These are phyloP conservation scores for Uloborus plumipes DNA, from an alignment of 2,888 invertebrate genomes.

Conservation along the genomic window DNA sequence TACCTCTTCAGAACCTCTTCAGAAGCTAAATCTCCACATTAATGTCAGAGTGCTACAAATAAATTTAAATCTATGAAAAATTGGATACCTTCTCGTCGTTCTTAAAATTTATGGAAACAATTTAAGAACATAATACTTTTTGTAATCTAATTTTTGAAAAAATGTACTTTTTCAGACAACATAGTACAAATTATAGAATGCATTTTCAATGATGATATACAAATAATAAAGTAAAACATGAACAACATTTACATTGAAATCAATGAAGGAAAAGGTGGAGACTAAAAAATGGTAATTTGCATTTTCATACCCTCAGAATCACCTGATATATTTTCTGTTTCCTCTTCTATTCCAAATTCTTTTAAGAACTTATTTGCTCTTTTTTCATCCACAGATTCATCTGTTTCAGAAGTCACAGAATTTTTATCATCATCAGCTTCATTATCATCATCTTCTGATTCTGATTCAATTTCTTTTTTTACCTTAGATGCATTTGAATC, in stretches of 20 bases:
- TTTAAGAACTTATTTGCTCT: constrained; percentile 37
- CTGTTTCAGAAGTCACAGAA: constrained; percentile 8
- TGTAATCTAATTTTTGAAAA: no score
- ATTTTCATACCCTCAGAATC: constrained; percentile 19
- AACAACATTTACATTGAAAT: background rate
- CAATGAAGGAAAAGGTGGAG: background rate
- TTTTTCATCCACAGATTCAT: constrained; percentile 45
- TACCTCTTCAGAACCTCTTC: no score
- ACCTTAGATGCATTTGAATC: background rate
- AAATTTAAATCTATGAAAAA: no score
- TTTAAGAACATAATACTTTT: no score
- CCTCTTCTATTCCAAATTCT: constrained; percentile 39
- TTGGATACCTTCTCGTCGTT: no score
- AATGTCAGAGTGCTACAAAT: no score
- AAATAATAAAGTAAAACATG: background rate
- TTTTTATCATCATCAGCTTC: constrained; percentile 69
- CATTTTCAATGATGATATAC: background rate
- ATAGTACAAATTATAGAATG: no score
- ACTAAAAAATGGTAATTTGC: background rate
- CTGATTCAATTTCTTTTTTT: background rate
- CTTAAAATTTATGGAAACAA: no score
- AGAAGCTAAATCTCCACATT: no score
- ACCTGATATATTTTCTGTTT: constrained; percentile 6
- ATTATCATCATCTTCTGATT: constrained; percentile 51
- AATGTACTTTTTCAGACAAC: no score